Percentiles rank a stretch among this genome's conserved stretches.
These are phyloP conservation scores for Oryzias celebensis DNA, from an alignment of 2,113 vertebrate species.

Conservation along the genomic window DNA sequence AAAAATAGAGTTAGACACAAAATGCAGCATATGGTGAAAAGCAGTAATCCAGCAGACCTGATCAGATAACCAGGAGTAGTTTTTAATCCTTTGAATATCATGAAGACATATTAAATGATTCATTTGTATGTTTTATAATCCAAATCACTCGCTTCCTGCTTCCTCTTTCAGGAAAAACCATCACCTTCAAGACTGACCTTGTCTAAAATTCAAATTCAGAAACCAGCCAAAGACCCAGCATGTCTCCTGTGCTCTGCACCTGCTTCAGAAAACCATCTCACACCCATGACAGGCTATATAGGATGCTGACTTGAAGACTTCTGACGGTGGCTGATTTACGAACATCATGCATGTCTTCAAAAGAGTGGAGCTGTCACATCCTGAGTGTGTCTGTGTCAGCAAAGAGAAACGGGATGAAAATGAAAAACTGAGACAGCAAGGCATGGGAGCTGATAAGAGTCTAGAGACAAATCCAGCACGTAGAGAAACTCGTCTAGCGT, in stretches of 20 bases:
- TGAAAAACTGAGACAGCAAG: constrained; percentile 3
- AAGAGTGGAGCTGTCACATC: constrained; percentile 40
- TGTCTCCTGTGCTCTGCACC: neutral
- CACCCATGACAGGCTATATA: neutral
- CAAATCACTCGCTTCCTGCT: constrained; percentile 2
- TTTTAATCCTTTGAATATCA: constrained; percentile 44
- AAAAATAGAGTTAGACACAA: constrained; percentile 10
- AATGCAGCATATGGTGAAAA: constrained; percentile 17
- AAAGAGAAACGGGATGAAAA: constrained; percentile 4
- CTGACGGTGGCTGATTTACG: constrained; percentile 49
- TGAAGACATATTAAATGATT: constrained; percentile 43
- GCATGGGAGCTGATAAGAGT: constrained; percentile 1
- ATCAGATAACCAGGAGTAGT: constrained; percentile 27
- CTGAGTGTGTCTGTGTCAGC: constrained; percentile 32
- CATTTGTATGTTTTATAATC: constrained; percentile 36
- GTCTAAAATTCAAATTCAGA: neutral
- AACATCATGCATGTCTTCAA: constrained; percentile 16
- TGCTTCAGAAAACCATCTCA: neutral
- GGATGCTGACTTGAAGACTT: constrained; percentile 18
- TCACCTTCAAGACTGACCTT: constrained; percentile 3
- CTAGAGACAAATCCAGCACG: neutral
- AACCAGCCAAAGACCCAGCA: neutral
- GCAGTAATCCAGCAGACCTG: constrained; percentile 24
- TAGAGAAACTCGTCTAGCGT: constrained; percentile 10
- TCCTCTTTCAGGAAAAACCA: neutral